phyloP scores from a whole-genome alignment of 2,113 vertebrate species.

The Nettapus auritus region DNA sequence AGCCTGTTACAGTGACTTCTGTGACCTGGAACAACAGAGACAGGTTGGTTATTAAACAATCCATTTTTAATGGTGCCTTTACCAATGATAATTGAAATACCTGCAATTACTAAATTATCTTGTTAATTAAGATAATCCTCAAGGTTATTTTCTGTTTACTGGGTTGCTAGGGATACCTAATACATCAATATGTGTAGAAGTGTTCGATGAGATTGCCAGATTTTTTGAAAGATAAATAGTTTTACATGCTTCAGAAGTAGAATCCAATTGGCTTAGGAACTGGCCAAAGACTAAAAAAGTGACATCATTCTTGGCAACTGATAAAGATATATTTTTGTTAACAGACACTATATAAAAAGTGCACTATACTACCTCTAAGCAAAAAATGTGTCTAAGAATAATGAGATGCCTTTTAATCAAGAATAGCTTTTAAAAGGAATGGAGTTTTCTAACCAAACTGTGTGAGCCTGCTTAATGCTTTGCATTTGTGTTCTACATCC shows the following conservation, averaged over 20 bases:
- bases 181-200: slow-evolving; percentile 85
- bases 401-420: slow-evolving; percentile 5
- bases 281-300: slow-evolving; percentile 83
- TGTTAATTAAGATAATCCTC: slow-evolving; percentile 53
- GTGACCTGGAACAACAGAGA: background rate
- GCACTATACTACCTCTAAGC: slow-evolving; percentile 63
- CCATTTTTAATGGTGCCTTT: slow-evolving; percentile 15
- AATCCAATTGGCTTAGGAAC: slow-evolving; percentile 83
- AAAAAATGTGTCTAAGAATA: slow-evolving; percentile 49
- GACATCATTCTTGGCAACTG: slow-evolving; percentile 94
- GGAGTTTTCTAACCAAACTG: background rate
- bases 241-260: slow-evolving; percentile 89
- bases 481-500: background rate
- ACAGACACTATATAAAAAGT: slow-evolving; percentile 66
- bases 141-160: slow-evolving; percentile 88
- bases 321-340: slow-evolving; percentile 79
- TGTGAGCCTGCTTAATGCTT: background rate
- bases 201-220: slow-evolving; percentile 83
- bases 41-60: background rate
- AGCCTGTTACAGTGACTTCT: background rate
- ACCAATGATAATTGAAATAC: slow-evolving; percentile 43
- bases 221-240: slow-evolving; percentile 93
- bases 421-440: slow-evolving; percentile 23
- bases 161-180: slow-evolving; percentile 91
- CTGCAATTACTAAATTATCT: slow-evolving; percentile 60